Conservation (phyloP, 1,140 invertebrate species). For the Cotesia typhae region DNA sequence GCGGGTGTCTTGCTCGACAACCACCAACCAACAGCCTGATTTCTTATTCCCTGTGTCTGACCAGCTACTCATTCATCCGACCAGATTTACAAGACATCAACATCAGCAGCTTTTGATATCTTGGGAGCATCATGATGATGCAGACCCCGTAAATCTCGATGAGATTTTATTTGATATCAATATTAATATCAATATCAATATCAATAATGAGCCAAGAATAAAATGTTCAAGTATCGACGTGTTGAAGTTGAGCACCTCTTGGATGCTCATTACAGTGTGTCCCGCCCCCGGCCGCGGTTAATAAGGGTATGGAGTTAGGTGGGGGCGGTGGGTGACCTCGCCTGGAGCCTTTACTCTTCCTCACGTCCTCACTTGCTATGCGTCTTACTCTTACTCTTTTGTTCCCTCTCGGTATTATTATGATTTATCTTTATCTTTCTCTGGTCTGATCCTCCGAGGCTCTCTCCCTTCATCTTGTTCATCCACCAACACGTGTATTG, state of each 20-base stretch:
- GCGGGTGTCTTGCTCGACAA: slow-evolving; percentile 56
- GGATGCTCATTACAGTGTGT: slow-evolving; percentile 62
- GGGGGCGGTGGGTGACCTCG: slow-evolving; percentile 64
- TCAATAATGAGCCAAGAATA: too few species aligned
- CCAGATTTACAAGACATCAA: not conserved
- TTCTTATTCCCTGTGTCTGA: slow-evolving; percentile 48
- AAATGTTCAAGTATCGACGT: slow-evolving; percentile 17
- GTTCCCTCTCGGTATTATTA: slow-evolving; percentile 20
- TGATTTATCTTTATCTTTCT: slow-evolving; percentile 29
- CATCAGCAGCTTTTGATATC: not conserved
- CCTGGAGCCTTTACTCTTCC: slow-evolving; percentile 58
- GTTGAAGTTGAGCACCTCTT: slow-evolving; percentile 61
- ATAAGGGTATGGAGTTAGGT: slow-evolving; percentile 55
- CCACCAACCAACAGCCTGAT: slow-evolving; percentile 53
- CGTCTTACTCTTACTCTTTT: slow-evolving; percentile 30
- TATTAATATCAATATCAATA: too few species aligned
- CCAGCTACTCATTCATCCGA: not conserved
- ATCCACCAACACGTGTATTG: not conserved
- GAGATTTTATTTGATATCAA: too few species aligned
- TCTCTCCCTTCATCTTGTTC: slow-evolving; percentile 36
- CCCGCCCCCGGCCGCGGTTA: slow-evolving; percentile 63
- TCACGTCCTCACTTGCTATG: slow-evolving; percentile 35
- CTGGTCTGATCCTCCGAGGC: slow-evolving; percentile 11
- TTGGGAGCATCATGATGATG: too few species aligned
- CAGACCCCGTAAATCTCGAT: too few species aligned